Base-by-base conservation (phyloP, 2,888 invertebrate genomes). In the Fissipunctia ypsillon region DNA sequence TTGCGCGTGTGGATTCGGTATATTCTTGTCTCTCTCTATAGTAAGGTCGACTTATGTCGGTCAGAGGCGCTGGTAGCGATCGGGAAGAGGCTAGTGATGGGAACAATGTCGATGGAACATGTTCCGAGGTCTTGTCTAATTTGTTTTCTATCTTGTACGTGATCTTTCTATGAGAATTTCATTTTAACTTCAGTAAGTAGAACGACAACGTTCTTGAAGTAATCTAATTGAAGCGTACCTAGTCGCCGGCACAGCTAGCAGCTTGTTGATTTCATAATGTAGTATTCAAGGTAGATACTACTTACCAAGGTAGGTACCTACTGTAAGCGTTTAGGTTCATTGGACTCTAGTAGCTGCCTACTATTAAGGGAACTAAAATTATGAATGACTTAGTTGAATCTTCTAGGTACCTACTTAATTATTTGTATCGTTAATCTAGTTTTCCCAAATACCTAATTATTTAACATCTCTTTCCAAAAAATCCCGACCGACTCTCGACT, bases 31-130 rank as follows among this genome's bases (percentile, higher is more conserved):
- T 88, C 89, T 86, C 65, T 94, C 91, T 86, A 82, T 90, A 88
- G 91, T 94, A 95, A 95, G 95, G 95, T 95, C 95, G 94, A 88
- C 89, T 91, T 93, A 95, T 94, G 93, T 95, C 95, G 95, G 95
- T 94, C 95, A 95, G 91, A 93, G 76, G 84, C 90, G 91, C 90
- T 91, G 91, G 92, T 94, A 93, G 93, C 92, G 92, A 93, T 94
- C 93, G 92, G 94, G 92, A 94, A 93, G 91, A 91, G 90, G 68
- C 64, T 90, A 93, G 91, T 88, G 93, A 81, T 88, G 93, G 69
- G 76, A 25, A 69, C 66, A 63, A 76, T 67, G 70, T 83, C 85
- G 80, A 80, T 79, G 48, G 54, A 72, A 80, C 57, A 79, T 82
- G 48, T 78, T 66, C 50, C 0, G 43, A 60, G 28, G 12, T n/a